A percentile compares a stretch with the other conserved stretches of the same genome.
These are phyloP conservation scores for Chromoteleia sp. DNA, from an alignment of 2,888 invertebrate species.

Conservation along the genomic window DNA sequence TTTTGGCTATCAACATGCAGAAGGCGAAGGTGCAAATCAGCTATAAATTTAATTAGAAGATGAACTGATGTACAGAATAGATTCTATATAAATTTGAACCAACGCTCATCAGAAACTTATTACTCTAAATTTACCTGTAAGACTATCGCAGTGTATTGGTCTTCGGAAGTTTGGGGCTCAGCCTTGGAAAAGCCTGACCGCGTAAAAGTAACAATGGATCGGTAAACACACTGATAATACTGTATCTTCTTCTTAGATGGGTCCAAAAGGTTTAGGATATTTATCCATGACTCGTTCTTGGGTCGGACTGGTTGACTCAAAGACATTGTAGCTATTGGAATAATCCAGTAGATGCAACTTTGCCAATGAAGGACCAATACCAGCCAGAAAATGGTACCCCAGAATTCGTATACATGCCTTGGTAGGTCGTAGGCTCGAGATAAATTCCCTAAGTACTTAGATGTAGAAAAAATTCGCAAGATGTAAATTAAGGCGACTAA, in stretches of 20 bases:
- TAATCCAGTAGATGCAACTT: conserved; percentile 79
- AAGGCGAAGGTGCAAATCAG: conserved; percentile 74
- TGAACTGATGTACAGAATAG: no score
- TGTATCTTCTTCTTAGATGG: conserved; percentile 16
- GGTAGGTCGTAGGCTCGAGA: conserved; percentile 73
- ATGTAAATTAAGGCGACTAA: conserved; percentile 74
- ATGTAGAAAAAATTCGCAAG: conserved; percentile 76
- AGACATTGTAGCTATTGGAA: conserved; percentile 75
- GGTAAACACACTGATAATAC: conserved; percentile 75
- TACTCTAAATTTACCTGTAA: conserved; percentile 70
- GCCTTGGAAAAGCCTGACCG: conserved; percentile 76
- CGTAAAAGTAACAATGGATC: conserved; percentile 77
- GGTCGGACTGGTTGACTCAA: conserved; percentile 70
- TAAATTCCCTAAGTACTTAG: conserved; percentile 73
- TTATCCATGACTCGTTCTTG: conserved; percentile 77
- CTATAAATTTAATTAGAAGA: conserved; percentile 30
- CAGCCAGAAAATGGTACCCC: conserved; percentile 75
- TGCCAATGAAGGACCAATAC: conserved; percentile 80
- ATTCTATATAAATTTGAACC: no score
- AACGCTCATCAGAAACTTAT: not conserved
- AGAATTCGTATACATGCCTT: conserved; percentile 73
- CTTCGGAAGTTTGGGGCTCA: conserved; percentile 74
- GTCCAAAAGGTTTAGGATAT: conserved; percentile 75
- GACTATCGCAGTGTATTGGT: conserved; percentile 76
- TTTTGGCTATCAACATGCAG: conserved; percentile 76